Percentiles rank a stretch among this genome's conserved stretches.
Evolutionary conservation across 2,888 invertebrate species (phyloP).

Genomic region (Melikaiella ostensackeni): DNA sequence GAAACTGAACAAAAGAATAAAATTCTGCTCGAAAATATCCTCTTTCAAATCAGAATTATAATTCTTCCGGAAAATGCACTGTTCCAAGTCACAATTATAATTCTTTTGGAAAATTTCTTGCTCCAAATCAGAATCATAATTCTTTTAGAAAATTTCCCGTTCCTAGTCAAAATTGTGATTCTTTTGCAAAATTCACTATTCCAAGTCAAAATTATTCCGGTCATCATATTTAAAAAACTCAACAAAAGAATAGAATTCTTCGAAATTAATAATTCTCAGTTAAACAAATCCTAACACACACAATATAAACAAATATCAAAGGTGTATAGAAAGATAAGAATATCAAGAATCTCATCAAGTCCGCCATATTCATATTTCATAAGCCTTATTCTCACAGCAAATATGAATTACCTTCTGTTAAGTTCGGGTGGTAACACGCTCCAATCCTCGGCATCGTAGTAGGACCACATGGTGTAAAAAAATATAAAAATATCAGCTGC

Average conservation of each 20-base stretch:
- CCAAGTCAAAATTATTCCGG: no score
- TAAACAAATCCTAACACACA: no score
- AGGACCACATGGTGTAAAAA: conserved; percentile 78
- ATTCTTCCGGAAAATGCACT: no score
- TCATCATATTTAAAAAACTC: background rate
- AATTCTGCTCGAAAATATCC: background rate
- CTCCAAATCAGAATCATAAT: no score
- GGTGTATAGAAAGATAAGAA: background rate
- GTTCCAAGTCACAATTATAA: no score
- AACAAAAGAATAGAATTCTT: background rate
- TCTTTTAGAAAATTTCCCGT: no score
- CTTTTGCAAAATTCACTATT: no score
- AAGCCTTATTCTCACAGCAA: background rate
- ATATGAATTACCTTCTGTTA: conserved; percentile 85
- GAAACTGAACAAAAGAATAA: background rate
- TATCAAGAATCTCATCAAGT: background rate
- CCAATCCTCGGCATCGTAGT: conserved; percentile 88
- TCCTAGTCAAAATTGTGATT: no score
- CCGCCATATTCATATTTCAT: conserved; percentile 4
- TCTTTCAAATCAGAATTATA: no score
- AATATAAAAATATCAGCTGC: conserved; percentile 36
- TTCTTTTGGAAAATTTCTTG: no score
- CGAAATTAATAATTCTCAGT: background rate
- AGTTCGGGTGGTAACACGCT: conserved; percentile 91
- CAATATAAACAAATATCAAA: conserved; percentile 1